These are phyloP conservation scores for Drosophila infuscata DNA, from an alignment of 2,888 invertebrate genomes.

Conservation along the genomic window DNA sequence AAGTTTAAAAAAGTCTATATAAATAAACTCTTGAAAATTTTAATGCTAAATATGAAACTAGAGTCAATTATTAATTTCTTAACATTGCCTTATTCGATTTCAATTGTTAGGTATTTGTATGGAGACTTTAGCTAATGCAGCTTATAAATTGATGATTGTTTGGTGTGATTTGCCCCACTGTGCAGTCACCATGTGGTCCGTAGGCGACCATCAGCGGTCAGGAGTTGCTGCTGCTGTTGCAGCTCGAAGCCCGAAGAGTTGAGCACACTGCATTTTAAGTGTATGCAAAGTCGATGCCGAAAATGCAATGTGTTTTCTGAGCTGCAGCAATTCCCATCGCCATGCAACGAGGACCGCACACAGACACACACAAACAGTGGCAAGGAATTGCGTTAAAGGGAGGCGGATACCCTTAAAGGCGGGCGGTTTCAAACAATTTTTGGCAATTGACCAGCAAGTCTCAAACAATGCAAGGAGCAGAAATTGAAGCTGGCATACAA, in stretches of 20 bases:
- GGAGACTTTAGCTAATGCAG: background rate
- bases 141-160: background rate
- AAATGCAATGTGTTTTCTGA: slow-evolving; percentile 63
- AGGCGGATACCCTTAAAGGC: slow-evolving; percentile 26
- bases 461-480: slow-evolving; percentile 23
- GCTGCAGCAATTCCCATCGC: slow-evolving; percentile 63
- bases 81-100: fast-evolving
- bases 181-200: slow-evolving; percentile 7
- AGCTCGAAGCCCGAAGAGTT: slow-evolving; percentile 16
- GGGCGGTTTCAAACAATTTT: slow-evolving; percentile 57
- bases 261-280: slow-evolving; percentile 63
- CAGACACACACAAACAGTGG: slow-evolving; percentile 22
- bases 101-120: background rate
- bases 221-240: slow-evolving; percentile 19
- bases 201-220: slow-evolving; percentile 10
- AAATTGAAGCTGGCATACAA: background rate
- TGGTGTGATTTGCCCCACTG: slow-evolving; percentile 11
- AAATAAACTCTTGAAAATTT: background rate
- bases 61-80: background rate
- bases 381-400: slow-evolving; percentile 7
- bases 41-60: no score
- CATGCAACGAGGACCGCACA: slow-evolving; percentile 50
- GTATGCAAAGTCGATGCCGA: slow-evolving; percentile 68
- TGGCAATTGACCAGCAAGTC: slow-evolving; percentile 62
- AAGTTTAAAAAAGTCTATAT: background rate